A percentile compares a stretch with the other conserved stretches of the same genome.
Conservation (phyloP, 1,140 invertebrate genomes). For the Bathynomus jamesi region DNA sequence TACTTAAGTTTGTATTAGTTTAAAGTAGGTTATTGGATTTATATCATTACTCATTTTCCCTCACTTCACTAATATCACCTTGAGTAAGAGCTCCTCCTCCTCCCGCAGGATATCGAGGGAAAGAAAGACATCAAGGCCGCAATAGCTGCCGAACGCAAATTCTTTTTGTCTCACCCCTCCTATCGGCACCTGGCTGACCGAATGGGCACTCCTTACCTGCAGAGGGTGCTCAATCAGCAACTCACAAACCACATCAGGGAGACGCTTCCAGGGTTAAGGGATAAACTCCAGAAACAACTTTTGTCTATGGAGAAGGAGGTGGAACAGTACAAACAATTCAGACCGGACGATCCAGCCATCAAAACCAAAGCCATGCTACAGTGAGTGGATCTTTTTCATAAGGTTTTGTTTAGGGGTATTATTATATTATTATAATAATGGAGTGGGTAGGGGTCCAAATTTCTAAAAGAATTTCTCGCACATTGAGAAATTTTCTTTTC, state of each 20-base stretch:
- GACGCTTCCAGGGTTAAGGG: constrained; percentile 86
- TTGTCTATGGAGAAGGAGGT: constrained; percentile 71
- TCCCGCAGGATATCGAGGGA: constrained; percentile 61
- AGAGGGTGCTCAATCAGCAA: constrained; percentile 95
- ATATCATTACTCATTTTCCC: too few relatives aligned
- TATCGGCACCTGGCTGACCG: constrained; percentile 84
- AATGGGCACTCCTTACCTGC: constrained; percentile 93
- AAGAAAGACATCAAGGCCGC: constrained; percentile 94
- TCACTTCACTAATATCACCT: too few relatives aligned
- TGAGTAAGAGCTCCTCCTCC: too few relatives aligned
- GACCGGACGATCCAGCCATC: constrained; percentile 94
- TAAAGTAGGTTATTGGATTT: too few relatives aligned
- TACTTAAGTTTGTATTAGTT: too few relatives aligned
- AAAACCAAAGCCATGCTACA: constrained; percentile 99
- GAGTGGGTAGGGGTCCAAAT: too few relatives aligned
- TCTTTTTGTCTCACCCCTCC: constrained; percentile 74
- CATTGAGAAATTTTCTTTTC: too few relatives aligned
- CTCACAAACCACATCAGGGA: constrained; percentile 99
- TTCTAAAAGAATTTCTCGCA: too few relatives aligned
- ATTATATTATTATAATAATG: too few relatives aligned
- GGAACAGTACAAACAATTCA: constrained; percentile 97
- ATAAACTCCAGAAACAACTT: constrained; percentile 72
- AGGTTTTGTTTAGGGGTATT: too few relatives aligned
- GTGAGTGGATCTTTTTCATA: constrained; percentile 56
- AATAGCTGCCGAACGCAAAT: constrained; percentile 90